Evolutionary conservation across 2,797 vertebrate genomes (phyloP).

Genomic region (Pseudochaenichthys georgianus): DNA sequence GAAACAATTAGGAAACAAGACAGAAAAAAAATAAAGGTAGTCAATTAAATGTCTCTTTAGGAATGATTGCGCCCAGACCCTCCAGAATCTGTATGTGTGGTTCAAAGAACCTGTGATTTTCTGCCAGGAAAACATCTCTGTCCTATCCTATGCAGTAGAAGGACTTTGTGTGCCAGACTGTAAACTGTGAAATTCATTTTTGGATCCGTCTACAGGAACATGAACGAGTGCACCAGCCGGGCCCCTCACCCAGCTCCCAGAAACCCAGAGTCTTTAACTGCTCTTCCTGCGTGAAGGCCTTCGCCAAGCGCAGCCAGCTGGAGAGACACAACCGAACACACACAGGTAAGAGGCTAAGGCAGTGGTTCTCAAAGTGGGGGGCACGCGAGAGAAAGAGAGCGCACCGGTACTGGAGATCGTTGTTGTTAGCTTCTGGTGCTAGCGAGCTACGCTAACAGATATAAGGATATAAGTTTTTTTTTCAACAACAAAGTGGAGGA

Average conservation of each 20-base stretch:
- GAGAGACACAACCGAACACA: constrained; percentile 97
- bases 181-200: neutral
- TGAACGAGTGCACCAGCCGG: constrained; percentile 94
- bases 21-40: neutral
- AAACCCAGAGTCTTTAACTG: constrained; percentile 95
- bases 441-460: too few relatives aligned
- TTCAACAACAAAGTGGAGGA: too few relatives aligned
- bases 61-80: neutral
- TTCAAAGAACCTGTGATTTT: neutral
- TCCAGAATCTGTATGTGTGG: neutral
- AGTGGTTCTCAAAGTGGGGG: too few relatives aligned
- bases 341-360: constrained; percentile 86
- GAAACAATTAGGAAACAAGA: neutral
- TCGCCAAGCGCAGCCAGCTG: constrained; percentile 97
- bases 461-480: too few relatives aligned
- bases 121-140: neutral
- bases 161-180: neutral
- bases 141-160: neutral
- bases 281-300: constrained; percentile 93
- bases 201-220: constrained; percentile 88
- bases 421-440: too few relatives aligned
- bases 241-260: constrained; percentile 94
- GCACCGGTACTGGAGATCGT: too few relatives aligned
- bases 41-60: neutral
- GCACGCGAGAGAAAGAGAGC: too few relatives aligned